Evolutionary conservation across 1,140 invertebrate species (phyloP).

Genomic region (Frieseomelitta varia): DNA sequence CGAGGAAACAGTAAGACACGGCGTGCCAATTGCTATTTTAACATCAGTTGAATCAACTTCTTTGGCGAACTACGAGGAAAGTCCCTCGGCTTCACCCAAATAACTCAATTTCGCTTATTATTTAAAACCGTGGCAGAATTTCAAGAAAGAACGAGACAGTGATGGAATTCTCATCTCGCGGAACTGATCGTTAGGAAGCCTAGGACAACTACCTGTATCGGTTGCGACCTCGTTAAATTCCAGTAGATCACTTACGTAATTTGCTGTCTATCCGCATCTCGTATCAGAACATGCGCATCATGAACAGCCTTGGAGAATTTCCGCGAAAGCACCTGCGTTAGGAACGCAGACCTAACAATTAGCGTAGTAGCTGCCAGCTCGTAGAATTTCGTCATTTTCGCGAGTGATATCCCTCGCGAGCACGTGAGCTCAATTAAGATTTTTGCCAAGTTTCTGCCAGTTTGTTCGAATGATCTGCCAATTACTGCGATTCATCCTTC

Average conservation of each 20-base stretch:
- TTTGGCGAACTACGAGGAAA: background rate
- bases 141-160: background rate
- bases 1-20: too few relatives aligned
- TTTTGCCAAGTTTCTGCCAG: too few relatives aligned
- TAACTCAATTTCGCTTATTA: background rate
- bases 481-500: too few relatives aligned
- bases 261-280: conserved; percentile 9
- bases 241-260: conserved; percentile 6
- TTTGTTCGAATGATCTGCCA: too few relatives aligned
- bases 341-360: background rate
- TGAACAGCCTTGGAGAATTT: background rate
- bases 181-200: background rate
- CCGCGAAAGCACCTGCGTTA: background rate
- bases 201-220: background rate
- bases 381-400: too few relatives aligned
- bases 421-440: background rate
- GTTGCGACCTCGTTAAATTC: conserved; percentile 7
- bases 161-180: too few relatives aligned
- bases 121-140: background rate
- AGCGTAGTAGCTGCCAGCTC: background rate
- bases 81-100: background rate
- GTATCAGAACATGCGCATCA: conserved; percentile 15
- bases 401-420: too few relatives aligned
- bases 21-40: too few relatives aligned
- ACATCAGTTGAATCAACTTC: too few relatives aligned